These are phyloP conservation scores for Heteropelma amictum DNA, from an alignment of 2,888 invertebrate species.

Conservation along the genomic window DNA sequence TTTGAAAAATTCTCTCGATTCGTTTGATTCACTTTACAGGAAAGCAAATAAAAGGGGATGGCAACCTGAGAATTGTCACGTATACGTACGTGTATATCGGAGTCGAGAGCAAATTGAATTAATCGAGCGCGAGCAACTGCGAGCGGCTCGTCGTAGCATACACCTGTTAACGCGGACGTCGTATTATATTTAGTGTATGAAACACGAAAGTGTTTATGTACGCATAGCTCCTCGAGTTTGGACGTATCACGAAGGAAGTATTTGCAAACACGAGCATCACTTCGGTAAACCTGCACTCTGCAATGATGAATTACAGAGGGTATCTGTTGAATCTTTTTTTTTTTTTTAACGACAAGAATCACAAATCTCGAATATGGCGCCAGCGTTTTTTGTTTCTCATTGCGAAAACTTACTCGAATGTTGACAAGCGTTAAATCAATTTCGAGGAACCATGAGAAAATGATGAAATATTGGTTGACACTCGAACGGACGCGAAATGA, in stretches of 20 bases:
- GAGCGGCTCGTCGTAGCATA: slow-evolving; percentile 30
- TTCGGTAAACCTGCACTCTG: neutral
- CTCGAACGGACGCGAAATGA: no score
- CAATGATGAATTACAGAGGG: no score
- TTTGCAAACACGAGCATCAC: slow-evolving; percentile 8
- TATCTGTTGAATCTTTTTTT: no score
- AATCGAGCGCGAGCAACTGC: slow-evolving; percentile 46
- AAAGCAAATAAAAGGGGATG: neutral
- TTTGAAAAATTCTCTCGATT: no score
- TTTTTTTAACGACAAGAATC: no score
- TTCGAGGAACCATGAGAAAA: no score
- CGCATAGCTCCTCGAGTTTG: slow-evolving; percentile 5
- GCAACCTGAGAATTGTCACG: neutral
- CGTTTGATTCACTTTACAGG: neutral
- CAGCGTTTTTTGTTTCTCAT: no score
- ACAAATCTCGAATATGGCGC: no score
- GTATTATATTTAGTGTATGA: slow-evolving; percentile 9
- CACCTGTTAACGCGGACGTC: slow-evolving; percentile 50
- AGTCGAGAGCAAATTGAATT: slow-evolving; percentile 48
- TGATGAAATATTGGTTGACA: no score
- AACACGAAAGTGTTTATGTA: neutral
- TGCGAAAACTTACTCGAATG: no score
- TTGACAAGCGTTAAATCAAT: no score
- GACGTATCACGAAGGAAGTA: neutral
- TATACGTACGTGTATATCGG: neutral